Percentiles rank a stretch among this genome's conserved stretches.
Conservation (phyloP, 2,888 invertebrate genomes). For the Branchellion lobata region DNA sequence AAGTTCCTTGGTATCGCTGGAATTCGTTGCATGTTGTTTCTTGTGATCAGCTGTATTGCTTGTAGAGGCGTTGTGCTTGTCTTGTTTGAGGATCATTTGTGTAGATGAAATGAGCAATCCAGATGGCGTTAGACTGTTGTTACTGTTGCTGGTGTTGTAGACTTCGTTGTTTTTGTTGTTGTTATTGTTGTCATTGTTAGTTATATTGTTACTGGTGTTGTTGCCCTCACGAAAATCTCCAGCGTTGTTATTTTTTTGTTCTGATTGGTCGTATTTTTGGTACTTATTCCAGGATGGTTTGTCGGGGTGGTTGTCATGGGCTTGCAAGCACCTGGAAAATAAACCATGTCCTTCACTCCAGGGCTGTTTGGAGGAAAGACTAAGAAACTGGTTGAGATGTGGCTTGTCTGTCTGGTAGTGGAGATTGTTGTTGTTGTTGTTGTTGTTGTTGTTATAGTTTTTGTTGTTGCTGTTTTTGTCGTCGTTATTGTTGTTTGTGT, state of each 20-base stretch:
- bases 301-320: background rate
- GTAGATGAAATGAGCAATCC: too few relatives aligned
- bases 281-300: slow-evolving; percentile 30
- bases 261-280: slow-evolving; percentile 5
- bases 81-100: too few relatives aligned
- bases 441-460: background rate
- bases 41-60: too few relatives aligned
- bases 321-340: slow-evolving; percentile 6
- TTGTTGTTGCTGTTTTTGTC: background rate
- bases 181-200: too few relatives aligned
- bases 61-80: too few relatives aligned
- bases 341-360: slow-evolving; percentile 32
- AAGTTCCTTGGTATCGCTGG: too few relatives aligned
- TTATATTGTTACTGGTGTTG: background rate
- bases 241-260: too few relatives aligned
- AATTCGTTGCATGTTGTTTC: too few relatives aligned
- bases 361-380: slow-evolving; percentile 4
- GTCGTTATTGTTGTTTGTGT: background rate
- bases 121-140: too few relatives aligned
- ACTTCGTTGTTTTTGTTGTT: too few relatives aligned
- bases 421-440: background rate
- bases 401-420: background rate
- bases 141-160: too few relatives aligned
- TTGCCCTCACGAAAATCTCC: too few relatives aligned
- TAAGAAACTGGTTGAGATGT: slow-evolving; percentile 30